Evolutionary conservation across 2,888 invertebrate species (phyloP).

Genomic region (Nephrotoma appendiculata): DNA sequence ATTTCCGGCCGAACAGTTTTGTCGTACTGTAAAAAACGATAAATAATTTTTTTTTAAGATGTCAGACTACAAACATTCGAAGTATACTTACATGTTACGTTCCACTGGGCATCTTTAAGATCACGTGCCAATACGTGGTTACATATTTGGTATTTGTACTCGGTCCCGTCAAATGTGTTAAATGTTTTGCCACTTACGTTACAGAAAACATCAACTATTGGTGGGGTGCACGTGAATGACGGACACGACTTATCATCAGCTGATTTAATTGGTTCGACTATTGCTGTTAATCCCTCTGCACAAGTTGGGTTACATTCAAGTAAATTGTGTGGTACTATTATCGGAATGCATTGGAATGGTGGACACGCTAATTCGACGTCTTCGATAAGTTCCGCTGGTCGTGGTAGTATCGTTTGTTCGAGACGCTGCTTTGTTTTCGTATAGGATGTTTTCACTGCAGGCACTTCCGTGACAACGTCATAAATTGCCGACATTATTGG

Average conservation of each 20-base stretch:
- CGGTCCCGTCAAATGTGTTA: constrained; percentile 65
- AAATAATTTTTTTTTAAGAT: not conserved
- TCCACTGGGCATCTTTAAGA: constrained; percentile 50
- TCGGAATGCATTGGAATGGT: not conserved
- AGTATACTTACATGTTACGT: constrained; percentile 43
- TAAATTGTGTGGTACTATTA: not conserved
- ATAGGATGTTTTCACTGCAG: not conserved
- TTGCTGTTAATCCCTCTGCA: constrained; percentile 36
- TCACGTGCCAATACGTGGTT: constrained; percentile 65
- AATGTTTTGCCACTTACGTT: constrained; percentile 58
- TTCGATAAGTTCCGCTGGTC: not conserved
- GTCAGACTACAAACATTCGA: not conserved
- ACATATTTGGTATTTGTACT: constrained; percentile 71
- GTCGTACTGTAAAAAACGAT: constrained; percentile 37
- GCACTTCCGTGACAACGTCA: not conserved
- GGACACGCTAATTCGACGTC: not conserved
- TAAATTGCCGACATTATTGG: not conserved
- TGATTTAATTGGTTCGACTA: constrained; percentile 31
- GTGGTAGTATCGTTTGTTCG: not conserved
- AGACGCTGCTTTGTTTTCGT: not conserved
- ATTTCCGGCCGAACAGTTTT: constrained; percentile 41
- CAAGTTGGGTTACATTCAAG: not conserved
- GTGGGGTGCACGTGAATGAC: constrained; percentile 47
- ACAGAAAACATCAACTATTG: constrained; percentile 43
- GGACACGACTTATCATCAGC: constrained; percentile 33